phyloP scores from a whole-genome alignment of 2,888 invertebrate genomes.

The Rotaria socialis region DNA sequence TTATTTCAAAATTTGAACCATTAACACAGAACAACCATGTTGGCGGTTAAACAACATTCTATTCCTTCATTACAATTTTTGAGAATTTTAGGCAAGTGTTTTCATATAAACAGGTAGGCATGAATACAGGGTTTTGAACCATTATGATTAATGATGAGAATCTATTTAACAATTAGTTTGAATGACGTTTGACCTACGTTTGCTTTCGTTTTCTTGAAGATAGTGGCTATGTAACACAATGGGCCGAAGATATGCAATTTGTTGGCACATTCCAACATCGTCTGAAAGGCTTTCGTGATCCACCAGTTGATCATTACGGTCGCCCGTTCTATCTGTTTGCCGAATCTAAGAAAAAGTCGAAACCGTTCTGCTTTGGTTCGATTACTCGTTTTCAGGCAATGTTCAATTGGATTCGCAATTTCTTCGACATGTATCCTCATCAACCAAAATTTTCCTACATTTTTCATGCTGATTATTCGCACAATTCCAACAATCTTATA shows the following conservation, averaged over 20 bases:
- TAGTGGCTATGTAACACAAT: slow-evolving; percentile 67
- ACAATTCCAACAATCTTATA: slow-evolving; percentile 76
- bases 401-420: slow-evolving; percentile 61
- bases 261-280: slow-evolving; percentile 84
- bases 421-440: slow-evolving; percentile 66
- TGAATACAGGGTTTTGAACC: too few relatives aligned
- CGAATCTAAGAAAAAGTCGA: slow-evolving; percentile 51
- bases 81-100: too few relatives aligned
- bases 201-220: slow-evolving; percentile 50
- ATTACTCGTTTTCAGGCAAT: slow-evolving; percentile 67
- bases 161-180: slow-evolving; percentile 57
- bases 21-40: too few relatives aligned
- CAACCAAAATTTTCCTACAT: slow-evolving; percentile 77
- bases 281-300: slow-evolving; percentile 75
- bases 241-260: slow-evolving; percentile 77
- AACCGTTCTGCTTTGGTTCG: slow-evolving; percentile 70
- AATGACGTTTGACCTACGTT: slow-evolving; percentile 57
- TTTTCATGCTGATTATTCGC: slow-evolving; percentile 82
- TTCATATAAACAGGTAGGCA: too few relatives aligned
- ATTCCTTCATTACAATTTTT: too few relatives aligned
- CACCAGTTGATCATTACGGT: slow-evolving; percentile 85
- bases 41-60: too few relatives aligned
- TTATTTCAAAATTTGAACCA: too few relatives aligned
- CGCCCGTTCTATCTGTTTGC: slow-evolving; percentile 62
- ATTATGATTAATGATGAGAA: too few relatives aligned